These are phyloP conservation scores for Cliona cf. orientalis DNA, from an alignment of 37 sponge, comb jelly and placozoan species.

Conservation along the genomic window DNA sequence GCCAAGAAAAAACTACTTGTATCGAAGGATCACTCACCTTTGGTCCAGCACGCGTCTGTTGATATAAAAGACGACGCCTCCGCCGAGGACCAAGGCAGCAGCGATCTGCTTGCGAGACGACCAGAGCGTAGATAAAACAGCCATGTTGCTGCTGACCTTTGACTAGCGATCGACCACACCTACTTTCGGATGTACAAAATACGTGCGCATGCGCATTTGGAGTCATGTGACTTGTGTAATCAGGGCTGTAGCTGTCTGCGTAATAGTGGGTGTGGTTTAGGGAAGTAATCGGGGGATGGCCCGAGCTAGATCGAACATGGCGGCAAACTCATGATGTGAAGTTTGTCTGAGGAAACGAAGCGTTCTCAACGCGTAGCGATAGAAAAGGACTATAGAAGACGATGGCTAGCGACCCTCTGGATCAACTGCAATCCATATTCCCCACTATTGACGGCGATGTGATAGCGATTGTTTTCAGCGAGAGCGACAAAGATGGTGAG, in stretches of 20 bases:
- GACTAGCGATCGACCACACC: not conserved
- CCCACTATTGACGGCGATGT: constrained; percentile 52
- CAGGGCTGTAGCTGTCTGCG: too few relatives aligned
- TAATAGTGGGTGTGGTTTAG: too few relatives aligned
- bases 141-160: too few relatives aligned
- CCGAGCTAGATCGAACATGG: too few relatives aligned
- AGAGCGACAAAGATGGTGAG: constrained; percentile 46
- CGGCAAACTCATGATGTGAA: too few relatives aligned
- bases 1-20: not conserved
- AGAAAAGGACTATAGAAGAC: not conserved
- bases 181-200: not conserved
- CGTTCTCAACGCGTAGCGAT: too few relatives aligned
- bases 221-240: too few relatives aligned
- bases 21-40: constrained; percentile 6
- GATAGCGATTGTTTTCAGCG: constrained; percentile 36
- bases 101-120: not conserved
- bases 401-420: not conserved
- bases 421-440: constrained; percentile 48
- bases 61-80: constrained; percentile 18
- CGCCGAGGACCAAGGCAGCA: not conserved
- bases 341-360: too few relatives aligned
- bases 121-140: constrained; percentile 16
- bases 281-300: too few relatives aligned
- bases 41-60: constrained; percentile 5
- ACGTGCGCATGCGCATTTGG: too few relatives aligned